Conservation (phyloP, 1,140 invertebrate genomes). For the Spodoptera litura region DNA sequence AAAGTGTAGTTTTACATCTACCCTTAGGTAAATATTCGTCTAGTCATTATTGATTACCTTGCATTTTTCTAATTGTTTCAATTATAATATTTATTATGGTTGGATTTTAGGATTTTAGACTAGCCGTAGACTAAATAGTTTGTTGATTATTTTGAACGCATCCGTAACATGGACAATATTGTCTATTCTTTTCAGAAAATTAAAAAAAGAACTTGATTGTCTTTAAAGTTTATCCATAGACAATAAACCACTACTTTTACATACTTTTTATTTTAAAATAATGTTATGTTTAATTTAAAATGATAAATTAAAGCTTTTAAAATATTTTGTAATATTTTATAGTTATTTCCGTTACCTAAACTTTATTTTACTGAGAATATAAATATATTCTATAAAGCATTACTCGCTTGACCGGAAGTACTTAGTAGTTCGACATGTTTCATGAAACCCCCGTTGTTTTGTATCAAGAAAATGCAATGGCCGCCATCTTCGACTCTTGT, state of each 20-base stretch:
- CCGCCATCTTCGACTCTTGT: constrained; percentile 86
- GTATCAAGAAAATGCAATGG: constrained; percentile 86
- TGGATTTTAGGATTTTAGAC: not conserved
- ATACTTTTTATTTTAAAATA: constrained; percentile 30
- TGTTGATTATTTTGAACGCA: constrained; percentile 22
- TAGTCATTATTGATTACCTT: no score
- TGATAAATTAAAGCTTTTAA: not conserved
- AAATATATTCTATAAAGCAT: constrained; percentile 58
- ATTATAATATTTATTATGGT: no score
- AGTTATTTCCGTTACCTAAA: not conserved
- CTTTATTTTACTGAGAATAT: no score
- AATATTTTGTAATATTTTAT: constrained; percentile 12
- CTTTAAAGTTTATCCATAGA: constrained; percentile 41
- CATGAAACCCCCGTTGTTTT: constrained; percentile 86
- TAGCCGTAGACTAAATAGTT: constrained; percentile 8
- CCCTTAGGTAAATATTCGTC: no score
- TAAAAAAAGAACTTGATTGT: constrained; percentile 30
- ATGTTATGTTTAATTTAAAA: not conserved
- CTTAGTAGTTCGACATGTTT: constrained; percentile 78
- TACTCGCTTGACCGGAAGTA: constrained; percentile 75
- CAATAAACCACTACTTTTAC: constrained; percentile 14
- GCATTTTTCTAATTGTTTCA: no score
- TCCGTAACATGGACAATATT: not conserved
- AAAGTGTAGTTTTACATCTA: no score
- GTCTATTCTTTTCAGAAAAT: constrained; percentile 14